phyloP scores from a whole-genome alignment of 2,113 vertebrate species.

The Herpailurus yagouaroundi region DNA sequence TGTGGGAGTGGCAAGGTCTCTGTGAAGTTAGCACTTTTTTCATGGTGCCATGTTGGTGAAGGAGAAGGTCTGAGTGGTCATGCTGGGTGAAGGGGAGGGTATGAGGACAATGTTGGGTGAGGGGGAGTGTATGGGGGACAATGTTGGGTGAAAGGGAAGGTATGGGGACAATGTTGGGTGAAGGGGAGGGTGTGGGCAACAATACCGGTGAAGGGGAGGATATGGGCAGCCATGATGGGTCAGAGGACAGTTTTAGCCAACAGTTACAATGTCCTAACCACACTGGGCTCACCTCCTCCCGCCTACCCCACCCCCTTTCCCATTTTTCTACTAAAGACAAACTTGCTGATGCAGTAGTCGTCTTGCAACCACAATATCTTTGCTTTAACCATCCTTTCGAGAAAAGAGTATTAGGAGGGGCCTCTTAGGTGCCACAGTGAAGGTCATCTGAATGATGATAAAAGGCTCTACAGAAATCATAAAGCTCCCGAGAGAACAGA shows the following conservation, averaged over 20 bases:
- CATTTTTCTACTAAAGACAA: not conserved
- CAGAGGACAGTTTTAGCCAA: not conserved
- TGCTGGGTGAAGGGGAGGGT: not conserved
- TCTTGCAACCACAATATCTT: not conserved
- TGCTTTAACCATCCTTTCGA: not conserved
- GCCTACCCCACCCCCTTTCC: rapidly evolving
- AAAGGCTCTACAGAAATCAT: not conserved
- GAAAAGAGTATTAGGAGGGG: not conserved
- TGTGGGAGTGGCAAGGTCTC: too few relatives aligned
- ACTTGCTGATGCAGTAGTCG: not conserved
- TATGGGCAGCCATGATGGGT: rapidly evolving
- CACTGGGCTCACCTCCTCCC: rapidly evolving
- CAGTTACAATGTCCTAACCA: too few relatives aligned
- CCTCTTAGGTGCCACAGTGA: not conserved
- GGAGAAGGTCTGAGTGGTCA: not conserved
- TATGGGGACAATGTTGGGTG: rapidly evolving
- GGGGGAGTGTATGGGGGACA: rapidly evolving
- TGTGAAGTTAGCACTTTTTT: not conserved
- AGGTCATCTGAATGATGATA: not conserved
- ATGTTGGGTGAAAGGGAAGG: not conserved
- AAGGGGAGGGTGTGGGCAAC: rapidly evolving
- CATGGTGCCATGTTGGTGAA: not conserved
- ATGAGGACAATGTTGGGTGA: not conserved
- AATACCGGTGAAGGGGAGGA: not conserved
- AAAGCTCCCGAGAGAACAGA: not conserved